Evolutionary conservation across 2,113 vertebrate genomes (phyloP).

Genomic region (Origma solitaria): DNA sequence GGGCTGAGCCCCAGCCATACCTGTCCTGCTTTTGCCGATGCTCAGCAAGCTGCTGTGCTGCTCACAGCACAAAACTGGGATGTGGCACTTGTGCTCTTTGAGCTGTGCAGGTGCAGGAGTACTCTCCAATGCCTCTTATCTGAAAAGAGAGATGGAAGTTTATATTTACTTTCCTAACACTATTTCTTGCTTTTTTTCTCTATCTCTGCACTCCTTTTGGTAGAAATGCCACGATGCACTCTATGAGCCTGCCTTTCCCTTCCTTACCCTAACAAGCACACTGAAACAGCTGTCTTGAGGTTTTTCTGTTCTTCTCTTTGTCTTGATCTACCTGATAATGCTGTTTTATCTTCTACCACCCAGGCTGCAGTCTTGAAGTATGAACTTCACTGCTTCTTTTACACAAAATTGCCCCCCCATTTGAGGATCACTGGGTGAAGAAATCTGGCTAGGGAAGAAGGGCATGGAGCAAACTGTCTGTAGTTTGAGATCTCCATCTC

Average conservation of each 20-base stretch:
- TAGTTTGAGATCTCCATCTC: background rate
- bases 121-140: background rate
- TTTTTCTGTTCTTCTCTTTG: background rate
- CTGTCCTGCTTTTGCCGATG: fast-evolving
- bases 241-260: background rate
- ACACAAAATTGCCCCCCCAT: background rate
- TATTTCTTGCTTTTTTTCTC: background rate
- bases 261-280: background rate
- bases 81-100: background rate
- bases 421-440: background rate
- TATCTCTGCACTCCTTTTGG: background rate
- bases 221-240: background rate
- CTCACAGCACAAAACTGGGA: background rate
- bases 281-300: background rate
- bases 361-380: background rate
- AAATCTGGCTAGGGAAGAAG: background rate
- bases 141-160: background rate
- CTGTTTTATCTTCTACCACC: background rate
- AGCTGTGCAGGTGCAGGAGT: background rate
- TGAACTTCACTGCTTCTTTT: background rate
- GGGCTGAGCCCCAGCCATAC: background rate
- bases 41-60: background rate
- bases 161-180: background rate
- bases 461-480: background rate
- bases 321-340: background rate